Percentiles rank a stretch among this genome's conserved stretches.
phyloP scores from a whole-genome alignment of 2,113 vertebrate species.

The Oenanthe oenanthe region DNA sequence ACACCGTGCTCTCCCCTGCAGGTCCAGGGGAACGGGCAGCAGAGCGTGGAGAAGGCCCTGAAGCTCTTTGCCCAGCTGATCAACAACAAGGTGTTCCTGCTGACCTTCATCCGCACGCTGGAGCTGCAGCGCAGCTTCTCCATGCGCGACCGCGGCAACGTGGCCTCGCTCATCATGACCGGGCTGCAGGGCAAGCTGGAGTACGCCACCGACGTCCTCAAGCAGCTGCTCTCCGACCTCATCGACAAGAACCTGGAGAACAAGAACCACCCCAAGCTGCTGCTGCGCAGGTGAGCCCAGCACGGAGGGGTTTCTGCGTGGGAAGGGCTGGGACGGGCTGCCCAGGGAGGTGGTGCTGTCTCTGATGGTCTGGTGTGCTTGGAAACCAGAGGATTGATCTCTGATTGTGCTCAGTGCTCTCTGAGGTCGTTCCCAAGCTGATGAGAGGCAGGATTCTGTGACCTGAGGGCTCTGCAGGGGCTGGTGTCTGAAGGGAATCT shows the following conservation, averaged over 20 bases:
- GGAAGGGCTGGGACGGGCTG: neutral
- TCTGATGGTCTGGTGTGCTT: neutral
- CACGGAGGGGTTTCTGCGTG: fast-evolving
- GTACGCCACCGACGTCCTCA: constrained; percentile 96
- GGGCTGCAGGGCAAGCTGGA: constrained; percentile 94
- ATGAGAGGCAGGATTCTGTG: neutral
- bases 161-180: constrained; percentile 98
- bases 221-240: constrained; percentile 95
- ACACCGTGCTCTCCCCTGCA: neutral
- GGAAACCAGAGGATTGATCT: neutral
- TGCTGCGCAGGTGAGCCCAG: constrained; percentile 86
- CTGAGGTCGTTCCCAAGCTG: neutral
- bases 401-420: fast-evolving
- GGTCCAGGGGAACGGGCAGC: constrained; percentile 96
- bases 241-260: constrained; percentile 98
- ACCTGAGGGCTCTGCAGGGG: neutral
- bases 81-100: constrained; percentile 98
- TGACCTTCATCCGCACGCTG: constrained; percentile 95
- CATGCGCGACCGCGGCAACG: constrained; percentile 97
- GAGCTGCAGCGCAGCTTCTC: constrained; percentile 97
- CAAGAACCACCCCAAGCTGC: constrained; percentile 98
- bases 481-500: neutral
- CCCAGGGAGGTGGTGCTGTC: neutral
- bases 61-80: constrained; percentile 96
- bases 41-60: constrained; percentile 94